A percentile compares a stretch with the other conserved stretches of the same genome.
Conservation (phyloP, 2,888 invertebrate genomes). For the Pristionchus exspectatus region DNA sequence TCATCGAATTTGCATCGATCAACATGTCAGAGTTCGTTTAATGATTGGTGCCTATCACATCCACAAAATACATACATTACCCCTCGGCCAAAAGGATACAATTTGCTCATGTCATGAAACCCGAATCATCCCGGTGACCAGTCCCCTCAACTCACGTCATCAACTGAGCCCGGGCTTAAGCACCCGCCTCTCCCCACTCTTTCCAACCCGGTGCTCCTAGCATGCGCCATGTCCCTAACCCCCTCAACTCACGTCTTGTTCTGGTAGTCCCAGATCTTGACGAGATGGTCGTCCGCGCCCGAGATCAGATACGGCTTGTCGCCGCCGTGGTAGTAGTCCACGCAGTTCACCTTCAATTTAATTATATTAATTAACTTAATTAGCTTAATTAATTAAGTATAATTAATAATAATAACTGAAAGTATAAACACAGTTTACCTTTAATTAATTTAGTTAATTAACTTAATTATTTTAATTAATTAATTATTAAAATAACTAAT, state of each 20-base stretch:
- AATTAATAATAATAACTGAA: not conserved
- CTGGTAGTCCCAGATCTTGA: slow-evolving; percentile 99
- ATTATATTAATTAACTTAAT: slow-evolving; percentile 8
- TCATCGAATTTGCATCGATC: not conserved
- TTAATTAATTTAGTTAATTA: slow-evolving; percentile 39
- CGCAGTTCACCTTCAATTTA: slow-evolving; percentile 87
- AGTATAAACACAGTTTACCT: slow-evolving; percentile 95
- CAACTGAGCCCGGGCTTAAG: too few species aligned
- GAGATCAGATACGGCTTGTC: slow-evolving; percentile 99
- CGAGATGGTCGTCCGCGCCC: slow-evolving; percentile 96
- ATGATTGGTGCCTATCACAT: not conserved
- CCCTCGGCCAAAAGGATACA: not conserved
- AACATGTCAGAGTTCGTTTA: too few species aligned
- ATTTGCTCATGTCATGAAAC: not conserved
- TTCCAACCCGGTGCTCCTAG: not conserved
- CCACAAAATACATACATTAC: not conserved
- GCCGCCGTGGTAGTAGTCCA: slow-evolving; percentile 98
- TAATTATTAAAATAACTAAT: not conserved
- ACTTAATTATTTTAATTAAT: not conserved
- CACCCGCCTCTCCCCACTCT: too few species aligned
- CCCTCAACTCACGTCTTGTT: slow-evolving; percentile 87
- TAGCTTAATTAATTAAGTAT: not conserved
- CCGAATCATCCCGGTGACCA: not conserved
- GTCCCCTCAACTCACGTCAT: too few species aligned
- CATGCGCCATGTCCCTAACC: not conserved